phyloP scores from a whole-genome alignment of 1,140 invertebrate genomes.

The Eumaeus atala region DNA sequence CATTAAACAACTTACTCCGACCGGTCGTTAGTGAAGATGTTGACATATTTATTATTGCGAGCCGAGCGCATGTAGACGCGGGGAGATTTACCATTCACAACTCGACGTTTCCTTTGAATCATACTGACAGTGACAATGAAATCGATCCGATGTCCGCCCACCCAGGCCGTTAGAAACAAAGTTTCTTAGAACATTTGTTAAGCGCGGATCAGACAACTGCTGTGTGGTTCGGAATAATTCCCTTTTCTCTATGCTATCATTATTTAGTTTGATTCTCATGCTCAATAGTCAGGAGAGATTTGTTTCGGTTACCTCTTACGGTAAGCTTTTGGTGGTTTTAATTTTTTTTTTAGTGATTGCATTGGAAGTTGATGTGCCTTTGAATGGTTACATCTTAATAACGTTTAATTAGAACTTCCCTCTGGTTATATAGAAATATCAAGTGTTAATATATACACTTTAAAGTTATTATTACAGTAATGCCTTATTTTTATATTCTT shows the following conservation, averaged over 20 bases:
- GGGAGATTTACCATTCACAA: conserved; percentile 37
- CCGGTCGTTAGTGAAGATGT: conserved; percentile 15
- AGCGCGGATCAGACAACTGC: neutral
- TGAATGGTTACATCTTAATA: no score
- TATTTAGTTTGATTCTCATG: neutral
- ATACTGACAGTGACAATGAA: conserved; percentile 44
- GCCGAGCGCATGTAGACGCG: conserved; percentile 21
- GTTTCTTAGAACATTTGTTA: conserved; percentile 33
- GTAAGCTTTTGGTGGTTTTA: no score
- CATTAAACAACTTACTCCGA: conserved; percentile 16
- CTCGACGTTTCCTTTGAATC: conserved; percentile 38
- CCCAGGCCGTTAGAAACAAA: conserved; percentile 33
- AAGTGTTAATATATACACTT: no score
- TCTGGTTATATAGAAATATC: no score
- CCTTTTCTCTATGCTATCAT: neutral
- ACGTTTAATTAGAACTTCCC: no score
- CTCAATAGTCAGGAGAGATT: no score
- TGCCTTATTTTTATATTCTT: no score
- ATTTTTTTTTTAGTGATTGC: no score
- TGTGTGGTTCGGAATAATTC: neutral
- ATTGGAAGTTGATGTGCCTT: no score
- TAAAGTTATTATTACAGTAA: no score
- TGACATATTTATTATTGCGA: conserved; percentile 32
- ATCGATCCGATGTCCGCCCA: conserved; percentile 42
- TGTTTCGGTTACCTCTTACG: no score